phyloP scores from a whole-genome alignment of 2,888 invertebrate species.

The Loripinus fragilis region DNA sequence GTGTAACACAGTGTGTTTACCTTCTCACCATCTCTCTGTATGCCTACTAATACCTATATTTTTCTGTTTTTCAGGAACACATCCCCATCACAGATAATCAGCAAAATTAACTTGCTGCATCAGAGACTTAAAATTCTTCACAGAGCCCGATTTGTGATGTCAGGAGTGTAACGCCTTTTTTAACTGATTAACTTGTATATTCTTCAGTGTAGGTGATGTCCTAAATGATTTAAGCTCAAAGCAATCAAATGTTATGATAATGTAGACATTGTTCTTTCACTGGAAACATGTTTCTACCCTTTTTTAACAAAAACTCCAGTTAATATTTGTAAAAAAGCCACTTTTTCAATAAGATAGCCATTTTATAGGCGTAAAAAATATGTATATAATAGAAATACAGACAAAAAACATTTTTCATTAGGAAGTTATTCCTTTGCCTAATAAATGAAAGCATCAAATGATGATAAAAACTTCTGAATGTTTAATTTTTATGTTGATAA shows the following conservation, averaged over 20 bases:
- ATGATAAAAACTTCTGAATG: background rate
- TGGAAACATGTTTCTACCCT: background rate
- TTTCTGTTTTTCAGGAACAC: too few species aligned
- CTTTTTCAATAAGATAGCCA: background rate
- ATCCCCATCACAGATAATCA: too few species aligned
- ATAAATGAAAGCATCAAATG: background rate
- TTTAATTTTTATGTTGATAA: background rate
- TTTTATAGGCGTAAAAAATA: too few species aligned
- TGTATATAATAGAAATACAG: too few species aligned
- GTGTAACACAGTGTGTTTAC: too few species aligned
- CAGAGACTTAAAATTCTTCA: too few species aligned
- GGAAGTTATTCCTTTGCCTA: background rate
- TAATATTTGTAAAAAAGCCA: background rate
- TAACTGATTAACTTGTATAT: background rate
- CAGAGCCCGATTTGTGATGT: background rate
- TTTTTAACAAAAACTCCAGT: background rate
- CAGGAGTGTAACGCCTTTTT: constrained; percentile 13
- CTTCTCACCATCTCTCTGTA: too few species aligned
- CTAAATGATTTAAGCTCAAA: background rate
- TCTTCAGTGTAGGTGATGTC: background rate
- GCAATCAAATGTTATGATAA: background rate
- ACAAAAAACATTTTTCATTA: too few species aligned
- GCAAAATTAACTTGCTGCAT: too few species aligned
- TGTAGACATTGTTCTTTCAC: background rate
- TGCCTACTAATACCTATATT: too few species aligned